Conservation (phyloP, 2,888 invertebrate species). For the Scaptomyza reducta region DNA sequence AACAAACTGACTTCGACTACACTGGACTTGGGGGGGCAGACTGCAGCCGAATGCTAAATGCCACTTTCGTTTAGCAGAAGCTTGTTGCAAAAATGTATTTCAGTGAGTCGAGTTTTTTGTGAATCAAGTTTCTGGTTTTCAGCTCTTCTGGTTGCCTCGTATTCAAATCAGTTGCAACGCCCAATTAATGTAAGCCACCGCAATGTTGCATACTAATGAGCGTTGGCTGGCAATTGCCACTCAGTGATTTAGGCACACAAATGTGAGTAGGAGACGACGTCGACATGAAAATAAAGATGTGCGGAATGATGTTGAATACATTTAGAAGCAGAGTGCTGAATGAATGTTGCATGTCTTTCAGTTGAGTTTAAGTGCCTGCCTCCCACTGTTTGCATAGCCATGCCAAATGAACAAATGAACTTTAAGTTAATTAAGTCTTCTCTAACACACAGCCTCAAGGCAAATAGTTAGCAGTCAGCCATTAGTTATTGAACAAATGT, state of each 20-base stretch:
- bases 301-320: slow-evolving; percentile 22
- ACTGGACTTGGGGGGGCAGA: slow-evolving; percentile 11
- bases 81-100: slow-evolving; percentile 47
- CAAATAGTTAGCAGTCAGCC: not conserved
- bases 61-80: slow-evolving; percentile 51
- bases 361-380: slow-evolving; percentile 4
- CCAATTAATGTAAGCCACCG: slow-evolving; percentile 79
- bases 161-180: slow-evolving; percentile 81
- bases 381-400: slow-evolving; percentile 22
- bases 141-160: slow-evolving; percentile 46
- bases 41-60: slow-evolving; percentile 34
- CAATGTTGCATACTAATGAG: slow-evolving; percentile 80
- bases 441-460: not conserved
- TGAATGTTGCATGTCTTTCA: slow-evolving; percentile 1
- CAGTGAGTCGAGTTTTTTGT: slow-evolving; percentile 12
- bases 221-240: slow-evolving; percentile 28
- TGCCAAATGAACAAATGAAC: slow-evolving; percentile 22
- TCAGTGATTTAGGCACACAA: slow-evolving; percentile 3
- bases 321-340: not conserved
- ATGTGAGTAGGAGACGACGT: slow-evolving; percentile 17
- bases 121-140: slow-evolving; percentile 14
- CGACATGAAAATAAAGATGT: slow-evolving; percentile 54
- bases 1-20: slow-evolving; percentile 16
- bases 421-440: slow-evolving; percentile 13
- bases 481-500: not conserved